Evolutionary conservation across 1,140 invertebrate genomes (phyloP).

Genomic region (Drosophila simulans): DNA sequence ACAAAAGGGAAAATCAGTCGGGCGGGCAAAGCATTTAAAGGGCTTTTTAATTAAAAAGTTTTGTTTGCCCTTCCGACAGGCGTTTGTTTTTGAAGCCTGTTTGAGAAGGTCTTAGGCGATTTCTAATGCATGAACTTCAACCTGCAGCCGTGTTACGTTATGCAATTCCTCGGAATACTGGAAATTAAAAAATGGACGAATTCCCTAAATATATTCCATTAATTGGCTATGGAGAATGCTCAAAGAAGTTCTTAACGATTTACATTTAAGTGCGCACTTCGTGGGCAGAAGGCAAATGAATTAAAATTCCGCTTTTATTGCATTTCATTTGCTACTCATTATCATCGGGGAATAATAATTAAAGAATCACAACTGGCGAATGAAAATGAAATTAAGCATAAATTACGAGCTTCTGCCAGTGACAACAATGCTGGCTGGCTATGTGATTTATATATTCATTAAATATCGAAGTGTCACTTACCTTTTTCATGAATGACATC

Average conservation of each 20-base stretch:
- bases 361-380: constrained; percentile 55
- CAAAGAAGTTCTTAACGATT: not conserved
- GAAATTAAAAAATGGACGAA: too few relatives aligned
- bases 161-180: constrained; percentile 15
- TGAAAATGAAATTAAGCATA: constrained; percentile 65
- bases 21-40: constrained; percentile 70
- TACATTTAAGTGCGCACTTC: not conserved
- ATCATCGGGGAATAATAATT: constrained; percentile 64
- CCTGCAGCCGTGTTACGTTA: constrained; percentile 19
- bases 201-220: not conserved
- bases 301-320: constrained; percentile 35
- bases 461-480: constrained; percentile 83
- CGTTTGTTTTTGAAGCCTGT: constrained; percentile 35
- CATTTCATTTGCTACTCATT: constrained; percentile 53
- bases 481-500: constrained; percentile 94
- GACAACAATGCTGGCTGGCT: constrained; percentile 28
- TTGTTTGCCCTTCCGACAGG: constrained; percentile 52
- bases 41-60: constrained; percentile 82
- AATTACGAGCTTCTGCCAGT: constrained; percentile 64
- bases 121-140: not conserved
- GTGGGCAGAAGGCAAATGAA: not conserved
- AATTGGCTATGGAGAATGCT: not conserved
- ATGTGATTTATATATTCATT: constrained; percentile 55
- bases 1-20: constrained; percentile 44
- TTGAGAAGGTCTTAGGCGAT: constrained; percentile 38